Evolutionary conservation across 2,888 invertebrate species (phyloP), one percentile per base, ranked within the genome.

Genomic region (Sipha maydis): DNA sequence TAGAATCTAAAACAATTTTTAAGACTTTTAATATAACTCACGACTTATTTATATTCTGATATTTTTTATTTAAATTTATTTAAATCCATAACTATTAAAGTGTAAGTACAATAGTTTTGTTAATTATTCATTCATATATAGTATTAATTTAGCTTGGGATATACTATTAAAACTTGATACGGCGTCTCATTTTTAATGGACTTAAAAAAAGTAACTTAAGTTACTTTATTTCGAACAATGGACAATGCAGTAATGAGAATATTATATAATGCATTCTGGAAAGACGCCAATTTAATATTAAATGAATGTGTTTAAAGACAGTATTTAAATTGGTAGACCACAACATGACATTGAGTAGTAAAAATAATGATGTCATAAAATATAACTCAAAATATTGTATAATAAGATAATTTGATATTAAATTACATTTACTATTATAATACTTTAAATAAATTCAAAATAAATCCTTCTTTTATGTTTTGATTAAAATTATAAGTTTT

Each of bases 281-380:
- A n/a, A 61, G 1, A 28, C 21, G 28, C 56, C 61, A n/a, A 0
- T n/a, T 31, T 19, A n/a, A 83, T 83, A 11, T 17, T 75, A 61
- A 83, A 56, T n/a, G 34, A 34, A 73, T 38, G 19, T 4, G 1
- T 38, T 28, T 7, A 56, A 31, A 75, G 21, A 41, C 75, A 73
- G 4, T 83, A 75, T 84, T 84, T 61, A 76, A 84, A 84, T 84
- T 76, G 17, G 56, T 11, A 84, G 1, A 76, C 73, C 73, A 56
- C 56, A 38, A 9, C n/a, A 17, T 75, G 75, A 83, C 75, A 56
- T 83, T 83, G 75, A 83, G 73, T 71, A 48, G 48, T 61, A 61
- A 0, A 61, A 61, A 61, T 21, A 61, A 61, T 21, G 21, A 21
- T 21, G 41, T 48, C 71, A 31, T 7, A 48, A 79, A 41, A 28